Evolutionary conservation across 2,888 invertebrate genomes (phyloP), one percentile per base, ranked within the genome.

Genomic region (Himalopsyche tibetana): DNA sequence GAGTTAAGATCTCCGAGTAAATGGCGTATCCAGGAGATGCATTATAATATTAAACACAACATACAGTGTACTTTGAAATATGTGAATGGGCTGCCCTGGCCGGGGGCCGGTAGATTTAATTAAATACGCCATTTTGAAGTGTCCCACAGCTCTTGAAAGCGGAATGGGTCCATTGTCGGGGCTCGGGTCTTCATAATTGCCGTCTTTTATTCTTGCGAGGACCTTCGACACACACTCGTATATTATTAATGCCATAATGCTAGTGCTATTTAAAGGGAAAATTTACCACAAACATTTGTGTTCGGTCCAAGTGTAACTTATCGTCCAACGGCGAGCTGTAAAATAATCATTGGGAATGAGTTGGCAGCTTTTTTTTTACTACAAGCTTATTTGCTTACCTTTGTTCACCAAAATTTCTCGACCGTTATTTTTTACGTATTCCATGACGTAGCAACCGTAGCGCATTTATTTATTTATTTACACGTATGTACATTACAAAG

Each of bases 11-110:
- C 63, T 63, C 4, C 5, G 4, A n/a, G 28, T n/a, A 63, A 63
- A 63, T 19, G 28, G 63, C 63, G 63, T 63, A 63, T 63, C 63
- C 63, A 63, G 11, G 28, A 63, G 63, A 63, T 63, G 63, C 63
- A 63, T 63, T 63, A 63, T 63, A 63, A 63, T 63, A 63, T 63
- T 63, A 63, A 63, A 63, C 63, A 63, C 63, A 63, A 63, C 51
- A 51, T 51, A 51, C 63, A 63, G 63, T 63, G n/a, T 63, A 28
- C 63, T 63, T 63, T 63, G 63, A 63, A 63, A 63, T 63, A 63
- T 63, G 19, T 63, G 63, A 63, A 63, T 63, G 63, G 63, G 63
- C 28, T 19, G 19, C 8, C 9, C 8, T 63, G 19, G 63, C 19
- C 11, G 63, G 63, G 63, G 63, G 63, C n/a, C 63, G 63, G 19